Conservation (phyloP, 1,140 invertebrate genomes). For the Melanaphis sacchari region DNA sequence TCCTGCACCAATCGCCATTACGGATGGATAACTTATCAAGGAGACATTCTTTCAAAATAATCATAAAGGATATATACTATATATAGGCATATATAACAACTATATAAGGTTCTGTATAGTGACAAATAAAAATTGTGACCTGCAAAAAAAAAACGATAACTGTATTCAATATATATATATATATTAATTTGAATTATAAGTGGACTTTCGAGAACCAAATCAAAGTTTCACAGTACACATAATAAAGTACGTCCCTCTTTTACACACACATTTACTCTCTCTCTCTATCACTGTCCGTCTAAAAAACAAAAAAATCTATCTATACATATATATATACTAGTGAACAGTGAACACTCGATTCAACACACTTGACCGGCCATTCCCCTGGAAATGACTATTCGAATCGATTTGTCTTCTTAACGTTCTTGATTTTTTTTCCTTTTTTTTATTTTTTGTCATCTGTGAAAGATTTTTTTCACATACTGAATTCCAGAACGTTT, state of each 20-base stretch:
- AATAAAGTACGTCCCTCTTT: background rate
- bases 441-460: background rate
- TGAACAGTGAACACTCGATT: background rate
- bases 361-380: background rate
- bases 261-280: background rate
- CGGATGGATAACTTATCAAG: background rate
- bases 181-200: constrained; percentile 14
- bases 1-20: background rate
- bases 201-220: background rate
- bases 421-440: background rate
- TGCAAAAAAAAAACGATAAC: background rate
- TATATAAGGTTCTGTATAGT: background rate
- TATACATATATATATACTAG: background rate
- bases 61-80: background rate
- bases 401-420: constrained; percentile 27
- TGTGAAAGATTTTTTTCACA: background rate
- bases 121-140: background rate
- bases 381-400: constrained; percentile 2
- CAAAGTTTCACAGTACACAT: constrained; percentile 1
- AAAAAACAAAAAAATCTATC: background rate
- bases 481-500: background rate
- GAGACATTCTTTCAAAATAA: background rate
- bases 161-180: background rate
- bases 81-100: background rate
- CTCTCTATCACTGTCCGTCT: background rate